phyloP scores from a whole-genome alignment of 1,140 invertebrate genomes.

The Caenorhabditis elegans region DNA sequence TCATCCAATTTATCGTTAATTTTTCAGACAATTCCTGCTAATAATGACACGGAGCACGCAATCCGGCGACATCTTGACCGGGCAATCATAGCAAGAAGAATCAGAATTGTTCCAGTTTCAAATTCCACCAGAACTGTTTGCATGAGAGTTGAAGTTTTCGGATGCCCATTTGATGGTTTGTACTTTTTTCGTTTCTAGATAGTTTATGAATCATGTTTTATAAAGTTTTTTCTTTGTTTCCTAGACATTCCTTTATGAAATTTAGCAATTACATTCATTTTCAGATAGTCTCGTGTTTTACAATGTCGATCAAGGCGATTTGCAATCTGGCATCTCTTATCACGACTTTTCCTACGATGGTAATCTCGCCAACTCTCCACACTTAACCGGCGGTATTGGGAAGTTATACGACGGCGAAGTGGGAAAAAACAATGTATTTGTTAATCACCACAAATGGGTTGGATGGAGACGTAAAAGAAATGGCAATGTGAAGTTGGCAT shows the following conservation, averaged over 20 bases:
- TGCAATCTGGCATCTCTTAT: slow-evolving; percentile 77
- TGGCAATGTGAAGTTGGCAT: slow-evolving; percentile 69
- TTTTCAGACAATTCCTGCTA: slow-evolving; percentile 76
- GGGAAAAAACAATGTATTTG: slow-evolving; percentile 78
- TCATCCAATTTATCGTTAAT: too few species aligned
- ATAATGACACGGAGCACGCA: slow-evolving; percentile 80
- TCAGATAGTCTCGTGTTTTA: slow-evolving; percentile 69
- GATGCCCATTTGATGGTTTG: slow-evolving; percentile 71
- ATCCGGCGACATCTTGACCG: slow-evolving; percentile 77
- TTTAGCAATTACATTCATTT: neutral
- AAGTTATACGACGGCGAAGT: slow-evolving; percentile 81
- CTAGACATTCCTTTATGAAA: too few species aligned
- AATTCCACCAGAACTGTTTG: slow-evolving; percentile 81
- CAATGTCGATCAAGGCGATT: slow-evolving; percentile 78
- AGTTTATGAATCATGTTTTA: too few species aligned
- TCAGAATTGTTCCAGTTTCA: slow-evolving; percentile 81
- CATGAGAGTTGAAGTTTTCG: slow-evolving; percentile 78
- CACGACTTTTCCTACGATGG: slow-evolving; percentile 91
- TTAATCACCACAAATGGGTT: slow-evolving; percentile 81
- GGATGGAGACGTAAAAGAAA: slow-evolving; percentile 84
- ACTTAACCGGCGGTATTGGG: slow-evolving; percentile 79
- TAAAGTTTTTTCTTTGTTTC: too few species aligned
- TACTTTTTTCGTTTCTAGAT: neutral
- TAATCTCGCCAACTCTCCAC: slow-evolving; percentile 71
- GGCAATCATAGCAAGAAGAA: slow-evolving; percentile 76